Base-by-base conservation (phyloP, 1,140 invertebrate genomes). In the Drosophila melanica region DNA sequence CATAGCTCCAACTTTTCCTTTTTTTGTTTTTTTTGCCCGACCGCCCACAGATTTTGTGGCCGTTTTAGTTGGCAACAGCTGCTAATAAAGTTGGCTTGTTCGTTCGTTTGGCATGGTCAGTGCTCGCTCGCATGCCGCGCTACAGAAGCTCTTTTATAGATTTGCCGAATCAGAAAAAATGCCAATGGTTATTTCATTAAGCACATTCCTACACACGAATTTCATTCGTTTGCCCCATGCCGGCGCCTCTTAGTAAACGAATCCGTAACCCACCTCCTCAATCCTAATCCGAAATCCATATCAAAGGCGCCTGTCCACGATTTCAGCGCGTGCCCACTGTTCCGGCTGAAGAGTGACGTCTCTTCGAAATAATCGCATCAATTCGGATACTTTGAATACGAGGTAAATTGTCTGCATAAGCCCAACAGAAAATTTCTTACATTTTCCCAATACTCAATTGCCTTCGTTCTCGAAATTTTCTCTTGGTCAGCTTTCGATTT, bases 81-180 rank as follows among this genome's bases (percentile, higher is more conserved):
- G 75, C 76, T 78, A 70, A 84, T 82, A 76, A 68, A 73, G 59
- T 65, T 60, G 44, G 39, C 8, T 27, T 10, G 45, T 47, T 47
- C 18, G 20, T 23, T 41, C 37, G 77, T 60, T 86, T 89, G 82
- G 84, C 45, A 81, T 87, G 79, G 84, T 87, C 82, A 87, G 84
- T 54, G 64, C 42, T 33, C 23, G 12, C 37, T 41, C 27, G 27
- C 27, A 27, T 27, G 27, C 27, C 10, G 33, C 10, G 33, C 12
- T 48, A 14, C 33, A 35, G 33, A 8, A 20, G 23, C 33, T 27
- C 45, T 72, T 69, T 63, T 47, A 71, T 57, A 64, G 47, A n/a
- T 63, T 12, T 45, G 27, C 11, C 47, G 47, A 60, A 69, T 69
- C 41, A 27, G 53, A 69, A 16, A 16, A 35, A 35, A 35, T 35